These are phyloP conservation scores for Serinus canaria DNA, from an alignment of 2,113 vertebrate genomes.

Conservation along the genomic window DNA sequence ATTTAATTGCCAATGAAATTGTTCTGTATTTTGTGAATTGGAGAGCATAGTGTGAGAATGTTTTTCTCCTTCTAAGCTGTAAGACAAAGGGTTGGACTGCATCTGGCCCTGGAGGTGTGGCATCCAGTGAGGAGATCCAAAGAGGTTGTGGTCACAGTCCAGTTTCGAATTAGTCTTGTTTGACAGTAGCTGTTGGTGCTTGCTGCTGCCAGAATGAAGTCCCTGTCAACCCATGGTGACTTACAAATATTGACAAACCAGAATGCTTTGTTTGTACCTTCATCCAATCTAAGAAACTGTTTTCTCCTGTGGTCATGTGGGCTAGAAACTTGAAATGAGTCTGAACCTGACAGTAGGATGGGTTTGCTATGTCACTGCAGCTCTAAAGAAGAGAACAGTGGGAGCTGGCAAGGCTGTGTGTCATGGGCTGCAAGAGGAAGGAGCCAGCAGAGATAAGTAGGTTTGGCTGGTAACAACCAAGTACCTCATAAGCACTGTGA, in stretches of 20 bases:
- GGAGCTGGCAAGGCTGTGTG: neutral
- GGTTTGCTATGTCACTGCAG: neutral
- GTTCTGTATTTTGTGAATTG: neutral
- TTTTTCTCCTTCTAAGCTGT: neutral
- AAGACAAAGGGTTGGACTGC: neutral
- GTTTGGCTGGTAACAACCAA: neutral
- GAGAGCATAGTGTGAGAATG: neutral
- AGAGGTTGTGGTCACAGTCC: neutral
- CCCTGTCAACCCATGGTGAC: neutral
- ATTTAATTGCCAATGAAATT: neutral
- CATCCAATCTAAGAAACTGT: neutral
- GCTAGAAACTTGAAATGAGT: neutral
- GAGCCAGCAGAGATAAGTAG: neutral
- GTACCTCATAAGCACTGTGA: neutral
- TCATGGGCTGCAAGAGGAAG: neutral
- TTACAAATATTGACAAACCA: neutral
- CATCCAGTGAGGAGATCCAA: neutral
- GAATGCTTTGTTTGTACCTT: neutral
- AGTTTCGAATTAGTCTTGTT: rapidly evolving
- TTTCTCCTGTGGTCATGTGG: neutral
- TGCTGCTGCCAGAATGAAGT: neutral
- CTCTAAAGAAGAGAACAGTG: neutral
- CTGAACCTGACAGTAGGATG: neutral
- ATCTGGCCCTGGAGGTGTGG: neutral
- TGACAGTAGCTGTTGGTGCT: neutral